A percentile compares a stretch with the other conserved stretches of the same genome.
Evolutionary conservation across 2,797 vertebrate genomes (phyloP).

Genomic region (Rhyacichthys aspro): DNA sequence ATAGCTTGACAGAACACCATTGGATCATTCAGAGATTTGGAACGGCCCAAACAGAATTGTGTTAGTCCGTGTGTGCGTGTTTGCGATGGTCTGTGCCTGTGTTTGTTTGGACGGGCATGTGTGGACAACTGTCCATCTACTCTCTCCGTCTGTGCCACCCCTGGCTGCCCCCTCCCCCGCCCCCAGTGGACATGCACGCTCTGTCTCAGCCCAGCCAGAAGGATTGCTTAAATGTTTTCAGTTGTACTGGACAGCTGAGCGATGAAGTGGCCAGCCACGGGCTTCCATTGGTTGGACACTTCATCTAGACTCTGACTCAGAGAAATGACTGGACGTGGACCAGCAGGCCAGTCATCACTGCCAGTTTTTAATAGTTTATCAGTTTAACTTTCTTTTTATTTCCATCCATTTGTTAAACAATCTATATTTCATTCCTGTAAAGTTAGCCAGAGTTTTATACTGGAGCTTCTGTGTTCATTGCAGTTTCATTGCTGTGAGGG

Average conservation of each 20-base stretch:
- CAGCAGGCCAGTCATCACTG: conserved; percentile 52
- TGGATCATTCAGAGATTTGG: conserved; percentile 72
- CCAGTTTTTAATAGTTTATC: conserved; percentile 77
- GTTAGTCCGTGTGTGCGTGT: conserved; percentile 49
- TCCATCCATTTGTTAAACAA: conserved; percentile 42
- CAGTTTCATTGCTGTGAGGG: conserved; percentile 2
- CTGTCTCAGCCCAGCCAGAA: conserved; percentile 61
- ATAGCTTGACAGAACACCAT: conserved; percentile 77
- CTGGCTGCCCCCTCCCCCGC: conserved; percentile 69
- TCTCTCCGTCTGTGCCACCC: conserved; percentile 77
- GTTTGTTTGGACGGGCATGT: conserved; percentile 62
- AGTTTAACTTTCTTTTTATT: conserved; percentile 70
- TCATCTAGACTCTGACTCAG: conserved; percentile 75
- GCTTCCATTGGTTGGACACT: conserved; percentile 73
- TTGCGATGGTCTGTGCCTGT: conserved; percentile 28
- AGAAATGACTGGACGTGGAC: conserved; percentile 75
- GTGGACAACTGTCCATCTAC: conserved; percentile 76
- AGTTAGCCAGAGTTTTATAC: conserved; percentile 29
- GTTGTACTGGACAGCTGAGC: conserved; percentile 78
- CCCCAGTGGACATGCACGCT: conserved; percentile 47
- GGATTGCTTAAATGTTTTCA: conserved; percentile 76
- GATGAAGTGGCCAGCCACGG: conserved; percentile 71
- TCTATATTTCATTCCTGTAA: conserved; percentile 30
- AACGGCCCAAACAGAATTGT: conserved; percentile 62
- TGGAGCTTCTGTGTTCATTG: not conserved